Conservation (phyloP, 1,140 invertebrate genomes). For the Oedothorax gibbosus region DNA sequence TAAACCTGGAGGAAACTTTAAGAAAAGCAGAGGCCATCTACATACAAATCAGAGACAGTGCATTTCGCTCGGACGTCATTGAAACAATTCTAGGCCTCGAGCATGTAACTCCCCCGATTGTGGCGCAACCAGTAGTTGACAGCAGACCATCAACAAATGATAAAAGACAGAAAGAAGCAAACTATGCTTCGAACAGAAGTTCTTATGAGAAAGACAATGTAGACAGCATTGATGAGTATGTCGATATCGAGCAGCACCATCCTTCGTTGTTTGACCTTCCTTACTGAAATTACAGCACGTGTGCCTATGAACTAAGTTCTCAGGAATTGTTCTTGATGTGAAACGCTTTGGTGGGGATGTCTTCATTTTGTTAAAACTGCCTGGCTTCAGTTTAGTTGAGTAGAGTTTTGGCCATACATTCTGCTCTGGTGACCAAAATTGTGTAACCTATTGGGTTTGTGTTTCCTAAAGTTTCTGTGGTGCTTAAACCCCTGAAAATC, state of each 20-base stretch:
- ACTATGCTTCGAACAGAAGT: neutral
- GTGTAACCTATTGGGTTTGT: too few relatives aligned
- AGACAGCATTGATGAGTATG: conserved; percentile 49
- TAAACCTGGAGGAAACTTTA: conserved; percentile 83
- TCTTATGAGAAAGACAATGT: conserved; percentile 14
- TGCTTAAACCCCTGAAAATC: too few relatives aligned
- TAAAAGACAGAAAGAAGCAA: neutral
- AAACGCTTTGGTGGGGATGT: too few relatives aligned
- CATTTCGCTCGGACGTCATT: conserved; percentile 58
- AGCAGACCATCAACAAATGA: neutral
- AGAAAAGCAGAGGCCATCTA: conserved; percentile 91
- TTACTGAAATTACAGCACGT: conserved; percentile 20
- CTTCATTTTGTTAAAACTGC: too few relatives aligned
- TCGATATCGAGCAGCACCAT: conserved; percentile 51
- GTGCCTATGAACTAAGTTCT: conserved; percentile 32
- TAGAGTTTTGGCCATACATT: too few relatives aligned
- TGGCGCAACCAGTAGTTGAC: neutral
- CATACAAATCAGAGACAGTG: conserved; percentile 78
- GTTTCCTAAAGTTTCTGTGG: too few relatives aligned
- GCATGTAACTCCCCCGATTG: neutral
- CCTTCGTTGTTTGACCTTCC: conserved; percentile 47
- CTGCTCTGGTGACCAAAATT: too few relatives aligned
- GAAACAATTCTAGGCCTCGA: conserved; percentile 56
- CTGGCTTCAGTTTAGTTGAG: too few relatives aligned
- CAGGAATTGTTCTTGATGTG: conserved; percentile 18